Evolutionary conservation across 2,888 invertebrate genomes (phyloP).

Genomic region (Amphipoea lucens): DNA sequence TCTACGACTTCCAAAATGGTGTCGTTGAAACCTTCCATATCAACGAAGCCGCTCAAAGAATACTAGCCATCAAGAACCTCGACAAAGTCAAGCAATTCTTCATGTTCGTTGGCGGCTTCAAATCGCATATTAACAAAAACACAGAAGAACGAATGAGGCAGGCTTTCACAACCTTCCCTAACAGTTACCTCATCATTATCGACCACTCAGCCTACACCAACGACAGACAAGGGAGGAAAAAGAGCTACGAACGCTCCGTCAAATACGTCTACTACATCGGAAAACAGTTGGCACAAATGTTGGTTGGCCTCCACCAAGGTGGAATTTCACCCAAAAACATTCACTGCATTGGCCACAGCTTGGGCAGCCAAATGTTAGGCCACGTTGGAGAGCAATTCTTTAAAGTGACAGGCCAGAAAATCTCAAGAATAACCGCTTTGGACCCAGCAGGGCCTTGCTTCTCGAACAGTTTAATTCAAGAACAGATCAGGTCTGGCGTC

Average conservation of each 20-base stretch:
- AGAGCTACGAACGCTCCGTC: conserved; percentile 85
- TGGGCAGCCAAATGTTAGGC: conserved; percentile 84
- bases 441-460: conserved; percentile 88
- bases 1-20: conserved; percentile 48
- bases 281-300: conserved; percentile 79
- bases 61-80: conserved; percentile 74
- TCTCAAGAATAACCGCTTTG: conserved; percentile 82
- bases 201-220: conserved; percentile 86
- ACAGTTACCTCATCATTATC: conserved; percentile 85
- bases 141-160: conserved; percentile 81
- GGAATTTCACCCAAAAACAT: conserved; percentile 80
- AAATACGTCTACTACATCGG: conserved; percentile 84
- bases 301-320: conserved; percentile 73
- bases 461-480: conserved; percentile 79
- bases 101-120: conserved; percentile 84
- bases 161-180: conserved; percentile 79
- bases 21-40: conserved; percentile 36
- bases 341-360: conserved; percentile 86
- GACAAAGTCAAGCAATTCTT: conserved; percentile 79
- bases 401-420: conserved; percentile 75
- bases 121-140: conserved; percentile 81
- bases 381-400: conserved; percentile 79
- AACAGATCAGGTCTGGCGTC: conserved; percentile 88
- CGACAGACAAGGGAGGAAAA: conserved; percentile 77
- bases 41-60: conserved; percentile 67